Conservation (phyloP, 2,113 vertebrate species). For the Brachyistius frenatus region DNA sequence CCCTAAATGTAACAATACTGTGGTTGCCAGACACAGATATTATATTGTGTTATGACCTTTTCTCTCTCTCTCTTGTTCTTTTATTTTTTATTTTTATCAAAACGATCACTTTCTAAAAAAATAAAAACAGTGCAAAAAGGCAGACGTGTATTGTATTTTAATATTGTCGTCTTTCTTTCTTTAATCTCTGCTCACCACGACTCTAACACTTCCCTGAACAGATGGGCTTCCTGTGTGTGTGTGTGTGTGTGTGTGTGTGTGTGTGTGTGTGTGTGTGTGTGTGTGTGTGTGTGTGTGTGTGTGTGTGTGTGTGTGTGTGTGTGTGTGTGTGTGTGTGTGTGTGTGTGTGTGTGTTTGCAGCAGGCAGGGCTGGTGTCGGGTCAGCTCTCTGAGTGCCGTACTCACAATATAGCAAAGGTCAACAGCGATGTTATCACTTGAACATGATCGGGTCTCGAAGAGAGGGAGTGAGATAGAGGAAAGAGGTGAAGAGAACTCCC, state of each 20-base stretch:
- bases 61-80: no score
- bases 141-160: background rate
- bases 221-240: slow-evolving; percentile 14
- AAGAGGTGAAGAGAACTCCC: slow-evolving; percentile 31
- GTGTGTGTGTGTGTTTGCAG: slow-evolving; percentile 27
- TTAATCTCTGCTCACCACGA: background rate
- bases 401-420: slow-evolving; percentile 77
- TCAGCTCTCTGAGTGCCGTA: slow-evolving; percentile 65
- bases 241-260: slow-evolving; percentile 20
- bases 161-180: slow-evolving; percentile 1
- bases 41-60: no score
- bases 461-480: slow-evolving; percentile 22
- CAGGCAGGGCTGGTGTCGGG: slow-evolving; percentile 44
- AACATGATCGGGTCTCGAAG: slow-evolving; percentile 66
- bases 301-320: slow-evolving; percentile 43
- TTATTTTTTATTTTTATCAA: background rate
- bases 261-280: slow-evolving; percentile 5
- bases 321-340: slow-evolving; percentile 26
- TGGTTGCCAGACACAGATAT: no score
- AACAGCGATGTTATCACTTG: slow-evolving; percentile 78
- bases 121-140: background rate
- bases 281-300: background rate
- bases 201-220: background rate
- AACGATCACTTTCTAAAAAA: background rate
- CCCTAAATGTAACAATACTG: no score